Conservation (phyloP, 2,797 vertebrate species). For the Hydrophis major region DNA sequence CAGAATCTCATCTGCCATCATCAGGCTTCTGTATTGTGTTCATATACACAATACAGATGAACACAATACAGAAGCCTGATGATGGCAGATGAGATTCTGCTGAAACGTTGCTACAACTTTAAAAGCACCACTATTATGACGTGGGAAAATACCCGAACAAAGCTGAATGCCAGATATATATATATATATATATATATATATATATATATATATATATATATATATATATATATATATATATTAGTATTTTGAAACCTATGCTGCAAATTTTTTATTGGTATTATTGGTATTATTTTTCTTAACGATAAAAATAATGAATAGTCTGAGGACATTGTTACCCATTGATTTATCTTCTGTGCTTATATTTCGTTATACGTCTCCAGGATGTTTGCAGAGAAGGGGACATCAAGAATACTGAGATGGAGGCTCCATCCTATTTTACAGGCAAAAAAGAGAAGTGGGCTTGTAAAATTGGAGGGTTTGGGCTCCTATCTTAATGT, state of each 20-base stretch:
- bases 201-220: too few species aligned
- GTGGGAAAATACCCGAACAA: too few species aligned
- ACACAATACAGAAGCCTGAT: too few species aligned
- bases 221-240: not conserved
- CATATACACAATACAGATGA: too few species aligned
- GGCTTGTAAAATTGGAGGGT: not conserved
- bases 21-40: too few species aligned
- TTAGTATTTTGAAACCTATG: not conserved
- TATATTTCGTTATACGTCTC: not conserved
- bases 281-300: not conserved
- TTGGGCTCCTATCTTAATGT: not conserved
- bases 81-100: too few species aligned
- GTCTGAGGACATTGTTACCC: not conserved
- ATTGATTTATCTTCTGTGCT: not conserved
- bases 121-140: too few species aligned
- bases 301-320: not conserved
- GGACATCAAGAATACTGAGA: not conserved
- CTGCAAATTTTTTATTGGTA: not conserved
- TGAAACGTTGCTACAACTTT: too few species aligned
- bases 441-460: not conserved
- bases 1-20: too few species aligned
- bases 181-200: too few species aligned
- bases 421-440: not conserved
- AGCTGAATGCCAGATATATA: too few species aligned
- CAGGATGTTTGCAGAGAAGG: not conserved